A percentile compares a stretch with the other conserved stretches of the same genome.
Evolutionary conservation across 2,113 vertebrate genomes (phyloP).

Genomic region (Albula glossodonta): DNA sequence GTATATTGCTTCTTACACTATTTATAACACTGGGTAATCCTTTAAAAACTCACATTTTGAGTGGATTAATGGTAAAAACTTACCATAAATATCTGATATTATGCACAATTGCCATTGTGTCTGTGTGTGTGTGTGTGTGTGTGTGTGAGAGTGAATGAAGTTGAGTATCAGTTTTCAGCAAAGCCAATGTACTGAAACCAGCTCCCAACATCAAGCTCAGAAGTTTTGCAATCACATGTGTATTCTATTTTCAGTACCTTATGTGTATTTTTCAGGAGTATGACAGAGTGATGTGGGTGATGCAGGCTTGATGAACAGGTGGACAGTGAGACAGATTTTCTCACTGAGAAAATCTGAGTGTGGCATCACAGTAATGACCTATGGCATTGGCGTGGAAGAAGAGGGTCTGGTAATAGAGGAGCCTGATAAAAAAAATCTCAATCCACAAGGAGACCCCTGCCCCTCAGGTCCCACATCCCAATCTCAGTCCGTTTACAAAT

Average conservation of each 20-base stretch:
- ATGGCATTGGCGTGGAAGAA: not conserved
- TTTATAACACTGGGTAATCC: no score
- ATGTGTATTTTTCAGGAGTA: constrained; percentile 25
- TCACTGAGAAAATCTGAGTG: constrained; percentile 65
- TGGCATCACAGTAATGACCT: constrained; percentile 44
- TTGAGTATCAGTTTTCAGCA: not conserved
- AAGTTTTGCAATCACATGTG: constrained; percentile 12
- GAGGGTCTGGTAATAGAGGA: no score
- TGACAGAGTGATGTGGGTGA: constrained; percentile 21
- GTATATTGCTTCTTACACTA: no score
- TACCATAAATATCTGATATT: no score
- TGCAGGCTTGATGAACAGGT: constrained; percentile 62
- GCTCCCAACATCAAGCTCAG: not conserved
- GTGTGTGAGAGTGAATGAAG: not conserved
- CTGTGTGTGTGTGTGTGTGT: not conserved
- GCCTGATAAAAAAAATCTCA: not conserved
- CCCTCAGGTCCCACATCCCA: not conserved
- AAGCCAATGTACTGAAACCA: not conserved
- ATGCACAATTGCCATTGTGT: not conserved
- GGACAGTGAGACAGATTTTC: constrained; percentile 68
- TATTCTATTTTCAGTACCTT: not conserved
- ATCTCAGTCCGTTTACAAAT: not conserved
- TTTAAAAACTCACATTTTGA: no score
- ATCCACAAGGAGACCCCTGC: no score
- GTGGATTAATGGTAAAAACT: no score